phyloP scores from a whole-genome alignment of 2,888 invertebrate genomes.

The Galeopsomyia nigrocyanea region DNA sequence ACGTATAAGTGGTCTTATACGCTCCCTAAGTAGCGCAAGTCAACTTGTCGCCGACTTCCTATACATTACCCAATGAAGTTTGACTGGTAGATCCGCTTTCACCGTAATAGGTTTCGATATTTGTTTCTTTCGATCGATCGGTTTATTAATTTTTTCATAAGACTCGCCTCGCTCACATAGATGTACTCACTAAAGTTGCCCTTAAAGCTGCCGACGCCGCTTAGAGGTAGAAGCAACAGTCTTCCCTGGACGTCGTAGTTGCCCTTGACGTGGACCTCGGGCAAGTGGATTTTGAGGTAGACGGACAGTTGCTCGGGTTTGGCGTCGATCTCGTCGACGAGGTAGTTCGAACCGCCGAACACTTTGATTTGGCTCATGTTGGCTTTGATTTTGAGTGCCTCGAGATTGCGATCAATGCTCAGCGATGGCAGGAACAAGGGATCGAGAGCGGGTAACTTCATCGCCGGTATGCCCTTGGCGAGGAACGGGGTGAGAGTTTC shows the following conservation, averaged over 20 bases:
- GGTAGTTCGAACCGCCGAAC: conserved; percentile 76
- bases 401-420: conserved; percentile 79
- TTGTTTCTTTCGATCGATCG: neutral
- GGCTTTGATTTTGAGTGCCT: conserved; percentile 79
- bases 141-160: neutral
- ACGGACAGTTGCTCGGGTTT: conserved; percentile 69
- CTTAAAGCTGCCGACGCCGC: conserved; percentile 71
- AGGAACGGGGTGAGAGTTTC: conserved; percentile 74
- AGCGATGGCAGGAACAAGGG: conserved; percentile 80
- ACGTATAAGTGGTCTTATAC: neutral
- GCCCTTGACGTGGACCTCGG: conserved; percentile 69
- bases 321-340: conserved; percentile 72
- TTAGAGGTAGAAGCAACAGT: conserved; percentile 70
- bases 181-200: conserved; percentile 73
- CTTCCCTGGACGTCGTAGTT: conserved; percentile 72
- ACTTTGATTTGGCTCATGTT: conserved; percentile 78
- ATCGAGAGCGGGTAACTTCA: conserved; percentile 80
- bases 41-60: neutral
- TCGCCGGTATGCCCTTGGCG: conserved; percentile 77
- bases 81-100: conserved; percentile 22
- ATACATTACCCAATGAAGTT: conserved; percentile 18
- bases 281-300: conserved; percentile 68
- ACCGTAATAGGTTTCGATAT: neutral
- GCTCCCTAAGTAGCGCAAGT: neutral
- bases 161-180: neutral